phyloP scores from a whole-genome alignment of 2,888 invertebrate species.

The Yponomeuta sedellus region DNA sequence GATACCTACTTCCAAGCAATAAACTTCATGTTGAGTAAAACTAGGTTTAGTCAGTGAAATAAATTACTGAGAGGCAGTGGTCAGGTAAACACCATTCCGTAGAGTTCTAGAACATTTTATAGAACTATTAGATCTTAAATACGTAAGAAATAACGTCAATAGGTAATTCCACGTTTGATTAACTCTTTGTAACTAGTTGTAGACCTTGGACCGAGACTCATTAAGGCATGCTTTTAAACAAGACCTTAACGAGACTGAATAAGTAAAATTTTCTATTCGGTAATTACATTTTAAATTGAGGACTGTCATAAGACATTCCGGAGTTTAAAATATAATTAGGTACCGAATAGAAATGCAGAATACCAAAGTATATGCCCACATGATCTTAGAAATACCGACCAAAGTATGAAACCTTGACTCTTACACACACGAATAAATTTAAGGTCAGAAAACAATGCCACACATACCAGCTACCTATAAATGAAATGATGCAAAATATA shows the following conservation, averaged over 20 bases:
- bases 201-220: background rate
- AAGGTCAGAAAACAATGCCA: background rate
- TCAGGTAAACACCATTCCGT: background rate
- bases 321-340: no score
- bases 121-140: background rate
- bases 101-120: background rate
- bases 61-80: background rate
- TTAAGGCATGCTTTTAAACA: background rate
- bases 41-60: no score
- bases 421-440: background rate
- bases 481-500: background rate
- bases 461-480: background rate
- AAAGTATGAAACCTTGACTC: background rate
- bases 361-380: background rate
- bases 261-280: background rate
- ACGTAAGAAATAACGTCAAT: background rate
- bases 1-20: no score
- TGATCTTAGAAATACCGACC: background rate
- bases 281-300: no score
- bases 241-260: background rate
- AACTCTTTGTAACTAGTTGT: no score
- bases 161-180: background rate
- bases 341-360: background rate
- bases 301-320: no score
- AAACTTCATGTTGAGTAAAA: no score